A percentile compares a stretch with the other conserved stretches of the same genome.
These are phyloP conservation scores for Gorsachius goisagi DNA, from an alignment of 2,113 vertebrate genomes.

Conservation along the genomic window DNA sequence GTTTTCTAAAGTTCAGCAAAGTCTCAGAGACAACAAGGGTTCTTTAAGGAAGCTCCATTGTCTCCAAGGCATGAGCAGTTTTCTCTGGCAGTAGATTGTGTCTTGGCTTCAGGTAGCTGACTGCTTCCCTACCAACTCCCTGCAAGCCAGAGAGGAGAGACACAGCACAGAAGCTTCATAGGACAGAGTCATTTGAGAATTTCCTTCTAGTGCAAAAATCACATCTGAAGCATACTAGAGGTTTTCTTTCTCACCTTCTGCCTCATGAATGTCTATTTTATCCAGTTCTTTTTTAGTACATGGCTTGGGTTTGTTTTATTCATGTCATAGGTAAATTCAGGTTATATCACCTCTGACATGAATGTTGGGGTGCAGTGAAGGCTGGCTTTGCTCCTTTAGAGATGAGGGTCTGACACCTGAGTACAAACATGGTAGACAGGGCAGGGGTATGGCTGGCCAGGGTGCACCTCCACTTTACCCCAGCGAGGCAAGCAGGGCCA, in stretches of 20 bases:
- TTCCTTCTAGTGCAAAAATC: not conserved
- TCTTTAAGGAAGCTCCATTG: not conserved
- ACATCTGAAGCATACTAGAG: not conserved
- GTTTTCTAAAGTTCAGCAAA: not conserved
- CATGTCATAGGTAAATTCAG: not conserved
- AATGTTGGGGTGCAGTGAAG: not conserved
- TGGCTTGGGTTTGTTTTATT: not conserved
- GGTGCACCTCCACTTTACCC: not conserved
- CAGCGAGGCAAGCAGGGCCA: not conserved
- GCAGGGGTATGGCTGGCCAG: not conserved
- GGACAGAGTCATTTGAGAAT: not conserved
- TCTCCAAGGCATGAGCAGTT: not conserved
- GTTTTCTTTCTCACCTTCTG: not conserved
- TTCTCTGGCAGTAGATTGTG: not conserved
- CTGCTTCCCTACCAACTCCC: not conserved
- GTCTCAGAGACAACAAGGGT: not conserved
- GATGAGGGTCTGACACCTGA: not conserved
- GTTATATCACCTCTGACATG: not conserved
- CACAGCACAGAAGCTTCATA: not conserved
- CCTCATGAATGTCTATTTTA: fast-evolving
- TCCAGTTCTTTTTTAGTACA: not conserved
- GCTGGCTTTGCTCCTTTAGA: not conserved
- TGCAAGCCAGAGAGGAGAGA: not conserved
- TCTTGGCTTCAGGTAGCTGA: not conserved
- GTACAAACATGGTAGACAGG: fast-evolving